These are phyloP conservation scores for Scrobipalpa atriplicella DNA, from an alignment of 2,888 invertebrate species.

Conservation along the genomic window DNA sequence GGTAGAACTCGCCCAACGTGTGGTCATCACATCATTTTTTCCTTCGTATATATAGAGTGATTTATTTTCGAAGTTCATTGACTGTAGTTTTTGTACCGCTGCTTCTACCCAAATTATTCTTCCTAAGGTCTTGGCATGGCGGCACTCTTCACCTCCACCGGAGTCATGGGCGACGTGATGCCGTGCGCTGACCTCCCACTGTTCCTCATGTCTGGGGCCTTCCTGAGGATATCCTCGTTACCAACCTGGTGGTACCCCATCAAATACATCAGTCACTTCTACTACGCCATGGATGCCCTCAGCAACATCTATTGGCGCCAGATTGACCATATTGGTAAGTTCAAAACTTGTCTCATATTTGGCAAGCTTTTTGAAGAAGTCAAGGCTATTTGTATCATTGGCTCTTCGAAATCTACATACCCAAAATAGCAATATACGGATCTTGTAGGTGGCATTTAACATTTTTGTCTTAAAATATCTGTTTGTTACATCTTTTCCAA, in stretches of 20 bases:
- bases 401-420: too few species aligned
- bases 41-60: too few species aligned
- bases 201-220: conserved; percentile 76
- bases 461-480: not conserved
- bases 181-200: conserved; percentile 73
- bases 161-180: conserved; percentile 73
- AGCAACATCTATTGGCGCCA: conserved; percentile 79
- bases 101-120: not conserved
- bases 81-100: too few species aligned
- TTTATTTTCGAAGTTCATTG: too few species aligned
- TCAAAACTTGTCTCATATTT: not conserved
- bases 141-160: conserved; percentile 69
- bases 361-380: not conserved
- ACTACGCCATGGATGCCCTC: conserved; percentile 77
- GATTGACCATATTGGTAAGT: conserved; percentile 72
- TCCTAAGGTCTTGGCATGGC: conserved; percentile 72
- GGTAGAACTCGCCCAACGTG: too few species aligned
- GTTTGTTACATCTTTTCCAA: not conserved
- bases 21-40: too few species aligned
- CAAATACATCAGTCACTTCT: conserved; percentile 79
- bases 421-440: too few species aligned
- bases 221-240: conserved; percentile 67
- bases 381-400: too few species aligned
- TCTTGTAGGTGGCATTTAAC: too few species aligned
- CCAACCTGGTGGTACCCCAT: conserved; percentile 67